Evolutionary conservation across 2,797 vertebrate genomes (phyloP).

Genomic region (Pangasius djambal): DNA sequence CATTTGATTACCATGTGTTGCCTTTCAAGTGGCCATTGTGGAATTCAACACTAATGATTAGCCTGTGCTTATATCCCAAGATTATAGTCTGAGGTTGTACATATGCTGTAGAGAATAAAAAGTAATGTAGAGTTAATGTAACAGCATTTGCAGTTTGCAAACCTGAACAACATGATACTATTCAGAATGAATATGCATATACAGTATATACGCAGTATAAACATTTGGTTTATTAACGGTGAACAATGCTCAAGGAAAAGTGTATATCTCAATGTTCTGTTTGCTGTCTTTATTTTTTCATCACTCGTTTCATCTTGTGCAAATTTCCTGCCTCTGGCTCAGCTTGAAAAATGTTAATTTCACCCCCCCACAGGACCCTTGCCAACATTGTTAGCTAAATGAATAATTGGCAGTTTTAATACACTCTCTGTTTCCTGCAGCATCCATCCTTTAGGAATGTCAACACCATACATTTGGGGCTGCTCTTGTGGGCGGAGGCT

Average conservation of each 20-base stretch:
- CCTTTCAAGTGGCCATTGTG: background rate
- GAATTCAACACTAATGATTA: background rate
- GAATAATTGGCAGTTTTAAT: constrained; percentile 50
- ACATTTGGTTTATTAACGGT: background rate
- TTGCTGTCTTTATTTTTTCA: background rate
- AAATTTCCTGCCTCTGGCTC: background rate
- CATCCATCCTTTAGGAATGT: constrained; percentile 45
- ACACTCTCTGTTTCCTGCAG: constrained; percentile 24
- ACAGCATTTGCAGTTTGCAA: background rate
- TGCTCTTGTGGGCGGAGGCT: constrained; percentile 35
- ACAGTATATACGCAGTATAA: background rate
- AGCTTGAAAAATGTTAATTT: constrained; percentile 36
- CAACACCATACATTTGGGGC: constrained; percentile 53
- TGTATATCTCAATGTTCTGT: background rate
- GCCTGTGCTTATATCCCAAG: background rate
- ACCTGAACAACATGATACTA: background rate
- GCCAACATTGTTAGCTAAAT: constrained; percentile 45
- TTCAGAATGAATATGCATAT: background rate
- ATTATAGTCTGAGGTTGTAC: background rate
- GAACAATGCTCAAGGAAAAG: background rate
- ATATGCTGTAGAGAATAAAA: background rate
- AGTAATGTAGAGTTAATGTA: background rate
- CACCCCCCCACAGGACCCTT: constrained; percentile 16
- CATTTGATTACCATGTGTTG: background rate
- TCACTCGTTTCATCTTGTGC: constrained; percentile 27